phyloP scores from a whole-genome alignment of 2,888 invertebrate species.

The Listrodromus nycthemerus region DNA sequence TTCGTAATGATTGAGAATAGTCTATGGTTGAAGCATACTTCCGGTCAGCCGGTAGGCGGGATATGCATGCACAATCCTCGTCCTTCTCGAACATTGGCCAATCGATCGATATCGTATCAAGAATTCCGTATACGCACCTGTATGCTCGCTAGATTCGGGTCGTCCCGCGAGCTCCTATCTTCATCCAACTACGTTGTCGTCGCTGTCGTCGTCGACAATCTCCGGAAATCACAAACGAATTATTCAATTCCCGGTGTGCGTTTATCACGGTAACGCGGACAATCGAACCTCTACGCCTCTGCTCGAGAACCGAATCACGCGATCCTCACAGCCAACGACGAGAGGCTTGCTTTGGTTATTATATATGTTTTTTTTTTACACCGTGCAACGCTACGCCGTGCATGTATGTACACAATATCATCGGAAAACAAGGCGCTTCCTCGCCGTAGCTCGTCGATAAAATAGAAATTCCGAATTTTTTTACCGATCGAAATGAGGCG shows the following conservation, averaged over 20 bases:
- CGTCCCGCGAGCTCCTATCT: neutral
- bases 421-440: neutral
- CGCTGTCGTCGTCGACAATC: slow-evolving; percentile 3
- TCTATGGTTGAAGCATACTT: neutral
- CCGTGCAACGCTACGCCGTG: neutral
- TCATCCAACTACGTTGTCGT: slow-evolving; percentile 3
- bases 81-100: neutral
- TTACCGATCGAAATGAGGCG: neutral
- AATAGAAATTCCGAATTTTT: neutral
- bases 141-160: neutral
- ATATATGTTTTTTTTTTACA: neutral
- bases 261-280: neutral
- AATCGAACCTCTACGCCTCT: neutral
- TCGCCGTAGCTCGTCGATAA: neutral
- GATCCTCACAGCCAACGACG: slow-evolving; percentile 59
- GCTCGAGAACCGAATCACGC: slow-evolving; percentile 23
- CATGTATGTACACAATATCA: neutral
- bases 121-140: slow-evolving; percentile 10
- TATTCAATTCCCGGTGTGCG: slow-evolving; percentile 8
- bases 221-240: slow-evolving; percentile 17
- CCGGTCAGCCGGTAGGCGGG: slow-evolving; percentile 7
- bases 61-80: neutral
- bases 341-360: neutral
- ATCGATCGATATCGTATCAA: slow-evolving; percentile 12
- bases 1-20: neutral